Evolutionary conservation across 2,113 vertebrate genomes (phyloP).

Genomic region (Platichthys stellatus): DNA sequence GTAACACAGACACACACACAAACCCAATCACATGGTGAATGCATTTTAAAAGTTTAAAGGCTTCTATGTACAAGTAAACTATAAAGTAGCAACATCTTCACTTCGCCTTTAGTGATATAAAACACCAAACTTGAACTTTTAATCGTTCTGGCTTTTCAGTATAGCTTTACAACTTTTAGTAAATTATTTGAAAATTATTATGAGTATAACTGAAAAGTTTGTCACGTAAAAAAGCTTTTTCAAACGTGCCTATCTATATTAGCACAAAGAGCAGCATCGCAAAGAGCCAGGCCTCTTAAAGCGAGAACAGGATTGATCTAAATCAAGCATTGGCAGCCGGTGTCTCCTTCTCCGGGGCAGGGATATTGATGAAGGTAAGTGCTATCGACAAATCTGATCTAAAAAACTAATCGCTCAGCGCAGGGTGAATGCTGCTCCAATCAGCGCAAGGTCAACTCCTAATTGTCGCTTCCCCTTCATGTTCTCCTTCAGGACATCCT

Average conservation of each 20-base stretch:
- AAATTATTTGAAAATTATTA: neutral
- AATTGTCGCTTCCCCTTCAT: constrained; percentile 24
- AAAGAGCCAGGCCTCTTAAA: constrained; percentile 22
- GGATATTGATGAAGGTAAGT: constrained; percentile 50
- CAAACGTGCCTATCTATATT: neutral
- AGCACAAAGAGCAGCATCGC: neutral
- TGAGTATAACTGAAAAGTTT: neutral
- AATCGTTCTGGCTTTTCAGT: neutral
- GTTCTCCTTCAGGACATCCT: neutral
- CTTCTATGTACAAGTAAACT: no score
- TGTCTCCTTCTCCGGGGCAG: constrained; percentile 33
- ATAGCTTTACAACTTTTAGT: neutral
- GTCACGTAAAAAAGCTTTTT: neutral
- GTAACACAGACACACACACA: no score
- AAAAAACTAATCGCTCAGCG: constrained; percentile 48
- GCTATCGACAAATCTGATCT: constrained; percentile 49
- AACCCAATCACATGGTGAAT: no score
- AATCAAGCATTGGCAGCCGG: constrained; percentile 43
- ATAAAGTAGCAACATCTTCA: no score
- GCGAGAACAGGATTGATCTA: constrained; percentile 42
- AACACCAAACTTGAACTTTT: no score
- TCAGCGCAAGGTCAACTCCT: constrained; percentile 40
- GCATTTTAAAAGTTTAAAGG: no score
- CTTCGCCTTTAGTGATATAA: no score
- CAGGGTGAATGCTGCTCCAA: constrained; percentile 27